Evolutionary conservation across 2,888 invertebrate species (phyloP), one percentile per base, ranked within the genome.

Genomic region (Ypsolopha sequella): DNA sequence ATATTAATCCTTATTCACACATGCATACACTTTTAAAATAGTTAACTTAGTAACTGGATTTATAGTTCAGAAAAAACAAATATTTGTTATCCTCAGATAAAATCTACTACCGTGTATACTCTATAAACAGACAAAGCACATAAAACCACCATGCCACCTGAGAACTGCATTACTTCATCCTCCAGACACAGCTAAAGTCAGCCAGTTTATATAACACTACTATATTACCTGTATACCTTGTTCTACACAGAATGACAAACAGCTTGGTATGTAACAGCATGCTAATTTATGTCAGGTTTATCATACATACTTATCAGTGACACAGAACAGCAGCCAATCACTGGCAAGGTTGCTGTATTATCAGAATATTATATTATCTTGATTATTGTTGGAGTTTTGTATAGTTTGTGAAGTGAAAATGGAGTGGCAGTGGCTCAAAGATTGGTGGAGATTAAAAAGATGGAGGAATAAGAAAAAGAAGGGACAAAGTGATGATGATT

Each of bases 401-500:
- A 44, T 38, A 44, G 60, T 55, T 60, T 56, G 55, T 57, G 63
- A 66, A 60, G 64, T 54, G 57, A 63, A 65, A 66, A 92, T 93
- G 92, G 93, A 93, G 86, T 93, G 93, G 92, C 90, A 91, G 64
- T 92, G 93, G 92, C 82, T 92, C 66, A 92, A 92, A 77, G 92
- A 93, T 77, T 93, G 93, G 93, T 93, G 93, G 93, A 88, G 93
- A 55, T 84, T 93, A 54, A 93, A 92, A 78, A 89, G 89, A 70
- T 90, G 91, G 87, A 89, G 90, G 61, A 89, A 84, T 70, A 87
- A 80, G 65, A 88, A 89, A 69, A 78, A 79, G 62, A 84, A 77
- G 65, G 80, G 76, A 59, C 79, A 80, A 62, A 77, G 67, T 71
- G 88, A 87, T 68, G 91, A 91, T 77, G 91, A 91, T 66, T 88